Conservation (phyloP, 2,797 vertebrate species). For the Tarsius wallacei region DNA sequence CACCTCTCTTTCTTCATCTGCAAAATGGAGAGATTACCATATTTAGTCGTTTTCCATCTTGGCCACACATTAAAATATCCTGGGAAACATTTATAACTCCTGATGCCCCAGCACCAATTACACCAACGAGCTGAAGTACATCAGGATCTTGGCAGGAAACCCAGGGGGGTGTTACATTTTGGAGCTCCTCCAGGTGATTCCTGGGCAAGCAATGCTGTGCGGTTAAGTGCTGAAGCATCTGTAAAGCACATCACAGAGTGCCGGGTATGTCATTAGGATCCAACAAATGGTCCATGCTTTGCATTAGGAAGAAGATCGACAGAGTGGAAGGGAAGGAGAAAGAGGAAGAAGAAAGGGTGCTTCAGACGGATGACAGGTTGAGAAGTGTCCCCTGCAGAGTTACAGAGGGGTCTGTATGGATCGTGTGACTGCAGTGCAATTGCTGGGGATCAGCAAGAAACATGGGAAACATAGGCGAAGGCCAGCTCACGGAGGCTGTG, state of each 20-base stretch:
- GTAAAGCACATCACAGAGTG: fast-evolving
- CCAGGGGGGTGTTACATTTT: background rate
- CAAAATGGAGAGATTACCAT: background rate
- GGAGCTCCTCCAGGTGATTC: too few species aligned
- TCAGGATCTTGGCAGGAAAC: background rate
- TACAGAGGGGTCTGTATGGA: background rate
- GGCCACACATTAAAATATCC: background rate
- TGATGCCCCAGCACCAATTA: background rate
- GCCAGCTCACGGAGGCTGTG: background rate
- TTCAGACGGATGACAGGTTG: background rate
- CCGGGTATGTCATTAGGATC: background rate
- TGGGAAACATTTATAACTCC: background rate
- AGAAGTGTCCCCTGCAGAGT: background rate
- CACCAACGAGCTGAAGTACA: too few species aligned
- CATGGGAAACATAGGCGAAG: background rate
- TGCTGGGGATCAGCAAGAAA: fast-evolving
- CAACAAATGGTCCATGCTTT: fast-evolving
- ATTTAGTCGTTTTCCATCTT: background rate
- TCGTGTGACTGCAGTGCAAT: background rate
- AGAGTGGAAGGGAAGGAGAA: background rate
- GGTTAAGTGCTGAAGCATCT: too few species aligned
- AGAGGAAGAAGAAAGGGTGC: background rate
- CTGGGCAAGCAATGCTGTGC: background rate
- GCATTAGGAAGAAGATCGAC: background rate
- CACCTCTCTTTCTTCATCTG: background rate